Evolutionary conservation across 1,140 invertebrate species (phyloP).

Genomic region (Neodiprion pinetum): DNA sequence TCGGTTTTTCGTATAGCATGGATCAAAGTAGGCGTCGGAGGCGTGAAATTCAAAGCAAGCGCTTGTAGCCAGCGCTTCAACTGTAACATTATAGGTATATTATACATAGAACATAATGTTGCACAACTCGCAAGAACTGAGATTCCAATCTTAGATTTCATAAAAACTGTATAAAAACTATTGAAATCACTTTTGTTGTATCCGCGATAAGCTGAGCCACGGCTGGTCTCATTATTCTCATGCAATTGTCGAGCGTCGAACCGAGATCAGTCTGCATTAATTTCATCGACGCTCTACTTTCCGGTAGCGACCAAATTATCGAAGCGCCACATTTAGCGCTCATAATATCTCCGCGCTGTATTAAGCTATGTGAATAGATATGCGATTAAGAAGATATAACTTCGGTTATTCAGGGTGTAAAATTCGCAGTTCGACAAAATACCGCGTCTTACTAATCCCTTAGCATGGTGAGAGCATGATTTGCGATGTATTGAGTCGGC

Average conservation of each 20-base stretch:
- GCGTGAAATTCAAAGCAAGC: conserved; percentile 22
- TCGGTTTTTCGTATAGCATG: conserved; percentile 46
- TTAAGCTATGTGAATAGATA: conserved; percentile 1
- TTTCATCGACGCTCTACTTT: conserved; percentile 26
- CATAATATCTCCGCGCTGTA: conserved; percentile 28
- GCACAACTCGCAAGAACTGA: no score
- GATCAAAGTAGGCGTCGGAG: conserved; percentile 32
- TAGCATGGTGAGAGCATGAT: conserved; percentile 33
- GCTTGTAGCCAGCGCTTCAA: conserved; percentile 52
- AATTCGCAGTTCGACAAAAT: conserved; percentile 36
- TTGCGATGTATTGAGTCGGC: conserved; percentile 41
- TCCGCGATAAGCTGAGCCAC: conserved; percentile 49
- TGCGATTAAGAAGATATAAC: neutral
- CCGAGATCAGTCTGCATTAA: conserved; percentile 30
- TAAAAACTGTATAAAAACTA: neutral
- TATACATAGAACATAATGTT: neutral
- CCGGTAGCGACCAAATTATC: conserved; percentile 37
- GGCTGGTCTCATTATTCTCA: conserved; percentile 43
- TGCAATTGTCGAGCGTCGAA: conserved; percentile 42
- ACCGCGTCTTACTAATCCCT: no score
- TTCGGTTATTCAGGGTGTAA: neutral
- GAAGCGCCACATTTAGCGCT: conserved; percentile 39
- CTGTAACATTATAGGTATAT: conserved; percentile 25
- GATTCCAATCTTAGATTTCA: neutral
- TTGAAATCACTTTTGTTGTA: conserved; percentile 41